Evolutionary conservation across 2,113 vertebrate genomes (phyloP).

Genomic region (Sebastes fasciatus): DNA sequence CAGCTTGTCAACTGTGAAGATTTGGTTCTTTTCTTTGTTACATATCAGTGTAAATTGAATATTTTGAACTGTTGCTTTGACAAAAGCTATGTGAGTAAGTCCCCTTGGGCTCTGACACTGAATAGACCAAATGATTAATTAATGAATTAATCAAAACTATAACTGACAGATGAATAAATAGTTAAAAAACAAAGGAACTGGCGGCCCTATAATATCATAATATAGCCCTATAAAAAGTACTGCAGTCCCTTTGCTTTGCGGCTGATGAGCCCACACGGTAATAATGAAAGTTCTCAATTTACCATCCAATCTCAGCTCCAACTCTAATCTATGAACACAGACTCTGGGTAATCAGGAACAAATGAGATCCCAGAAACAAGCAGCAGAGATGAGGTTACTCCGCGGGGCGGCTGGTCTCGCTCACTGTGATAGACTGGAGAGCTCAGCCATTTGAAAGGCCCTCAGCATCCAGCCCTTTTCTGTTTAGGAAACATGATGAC

Average conservation of each 20-base stretch:
- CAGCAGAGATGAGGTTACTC: constrained; percentile 23
- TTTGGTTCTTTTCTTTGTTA: background rate
- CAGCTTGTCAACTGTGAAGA: background rate
- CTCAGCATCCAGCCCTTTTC: background rate
- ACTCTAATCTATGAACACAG: background rate
- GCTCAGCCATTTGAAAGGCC: constrained; percentile 32
- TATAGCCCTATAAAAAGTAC: background rate
- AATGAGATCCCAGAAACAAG: constrained; percentile 33
- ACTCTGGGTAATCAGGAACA: constrained; percentile 4
- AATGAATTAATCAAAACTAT: background rate
- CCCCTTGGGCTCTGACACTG: background rate
- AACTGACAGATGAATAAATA: background rate
- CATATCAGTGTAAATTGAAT: background rate
- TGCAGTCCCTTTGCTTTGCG: background rate
- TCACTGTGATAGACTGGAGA: background rate
- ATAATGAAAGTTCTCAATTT: constrained; percentile 9
- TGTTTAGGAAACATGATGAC: too few species aligned
- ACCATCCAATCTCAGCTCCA: background rate
- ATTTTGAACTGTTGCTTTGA: background rate
- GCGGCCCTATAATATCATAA: background rate
- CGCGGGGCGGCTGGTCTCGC: constrained; percentile 1
- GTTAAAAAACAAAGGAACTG: background rate
- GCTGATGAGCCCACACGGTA: background rate
- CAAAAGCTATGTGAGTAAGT: background rate
- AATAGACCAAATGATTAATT: background rate